Evolutionary conservation across 2,113 vertebrate species (phyloP).

Genomic region (Grus americana): DNA sequence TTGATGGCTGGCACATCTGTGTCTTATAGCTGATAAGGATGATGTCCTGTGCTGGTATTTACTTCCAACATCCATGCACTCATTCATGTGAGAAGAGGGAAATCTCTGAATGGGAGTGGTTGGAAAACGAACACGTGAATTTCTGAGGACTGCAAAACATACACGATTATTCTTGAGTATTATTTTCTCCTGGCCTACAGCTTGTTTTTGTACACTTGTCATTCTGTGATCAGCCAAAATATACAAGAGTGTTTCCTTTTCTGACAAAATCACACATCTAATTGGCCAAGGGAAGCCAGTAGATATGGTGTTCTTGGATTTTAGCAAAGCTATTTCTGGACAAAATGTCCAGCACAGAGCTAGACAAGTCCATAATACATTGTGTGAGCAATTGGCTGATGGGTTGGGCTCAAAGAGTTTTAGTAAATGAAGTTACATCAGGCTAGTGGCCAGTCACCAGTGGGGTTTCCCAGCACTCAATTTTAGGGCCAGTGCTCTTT

Average conservation of each 20-base stretch:
- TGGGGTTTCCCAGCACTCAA: not conserved
- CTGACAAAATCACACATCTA: not conserved
- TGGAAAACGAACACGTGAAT: not conserved
- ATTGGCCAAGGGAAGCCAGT: not conserved
- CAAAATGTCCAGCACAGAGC: not conserved
- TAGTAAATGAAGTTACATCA: not conserved
- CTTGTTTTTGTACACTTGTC: not conserved
- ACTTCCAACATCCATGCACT: not conserved
- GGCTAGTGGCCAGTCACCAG: not conserved
- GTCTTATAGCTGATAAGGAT: not conserved
- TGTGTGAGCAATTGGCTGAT: not conserved
- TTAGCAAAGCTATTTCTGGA: not conserved
- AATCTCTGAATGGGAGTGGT: not conserved
- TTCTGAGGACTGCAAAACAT: not conserved
- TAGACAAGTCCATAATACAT: not conserved
- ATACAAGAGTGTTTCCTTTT: not conserved
- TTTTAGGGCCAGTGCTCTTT: not conserved
- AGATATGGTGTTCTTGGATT: not conserved
- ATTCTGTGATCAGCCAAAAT: not conserved
- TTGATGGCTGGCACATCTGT: not conserved
- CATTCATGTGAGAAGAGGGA: not conserved
- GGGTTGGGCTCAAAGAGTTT: not conserved
- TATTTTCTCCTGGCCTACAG: not conserved
- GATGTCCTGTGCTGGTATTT: not conserved
- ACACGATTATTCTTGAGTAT: not conserved